These are phyloP conservation scores for Platichthys flesus DNA, from an alignment of 2,113 vertebrate species.

Conservation along the genomic window DNA sequence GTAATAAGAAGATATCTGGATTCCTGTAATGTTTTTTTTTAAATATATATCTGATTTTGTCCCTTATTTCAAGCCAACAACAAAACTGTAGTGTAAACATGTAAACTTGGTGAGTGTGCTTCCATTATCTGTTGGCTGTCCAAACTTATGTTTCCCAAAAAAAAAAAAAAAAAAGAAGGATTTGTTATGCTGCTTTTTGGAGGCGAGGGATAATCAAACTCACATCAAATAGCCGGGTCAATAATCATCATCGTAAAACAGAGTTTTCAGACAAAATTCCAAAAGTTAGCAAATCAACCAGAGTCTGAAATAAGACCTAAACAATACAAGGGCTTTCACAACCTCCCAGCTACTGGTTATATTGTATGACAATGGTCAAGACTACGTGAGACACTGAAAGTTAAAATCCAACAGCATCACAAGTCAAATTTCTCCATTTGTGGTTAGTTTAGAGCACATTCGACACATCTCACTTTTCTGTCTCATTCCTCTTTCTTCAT, in stretches of 20 bases:
- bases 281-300: slow-evolving; percentile 65
- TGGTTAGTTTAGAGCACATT: slow-evolving; percentile 49
- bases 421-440: slow-evolving; percentile 48
- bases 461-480: slow-evolving; percentile 9
- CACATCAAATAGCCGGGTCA: slow-evolving; percentile 54
- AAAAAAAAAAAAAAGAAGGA: slow-evolving; percentile 51
- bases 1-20: slow-evolving; percentile 72
- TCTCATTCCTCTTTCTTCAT: slow-evolving; percentile 12
- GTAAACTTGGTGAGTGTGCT: slow-evolving; percentile 82
- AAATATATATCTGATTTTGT: background rate
- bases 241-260: slow-evolving; percentile 40
- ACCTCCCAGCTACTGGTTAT: slow-evolving; percentile 48
- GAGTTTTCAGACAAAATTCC: slow-evolving; percentile 54
- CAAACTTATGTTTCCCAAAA: slow-evolving; percentile 46
- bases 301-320: slow-evolving; percentile 64
- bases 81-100: slow-evolving; percentile 80
- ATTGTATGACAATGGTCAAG: slow-evolving; percentile 59
- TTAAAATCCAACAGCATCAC: slow-evolving; percentile 52
- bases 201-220: slow-evolving; percentile 66
- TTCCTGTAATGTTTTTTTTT: slow-evolving; percentile 37
- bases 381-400: slow-evolving; percentile 63
- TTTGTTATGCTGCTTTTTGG: slow-evolving; percentile 51
- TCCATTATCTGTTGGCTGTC: slow-evolving; percentile 77
- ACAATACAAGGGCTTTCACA: slow-evolving; percentile 60
- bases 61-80: slow-evolving; percentile 70